These are phyloP conservation scores for Myotis planiceps DNA, from an alignment of 2,797 vertebrate species.

Conservation along the genomic window DNA sequence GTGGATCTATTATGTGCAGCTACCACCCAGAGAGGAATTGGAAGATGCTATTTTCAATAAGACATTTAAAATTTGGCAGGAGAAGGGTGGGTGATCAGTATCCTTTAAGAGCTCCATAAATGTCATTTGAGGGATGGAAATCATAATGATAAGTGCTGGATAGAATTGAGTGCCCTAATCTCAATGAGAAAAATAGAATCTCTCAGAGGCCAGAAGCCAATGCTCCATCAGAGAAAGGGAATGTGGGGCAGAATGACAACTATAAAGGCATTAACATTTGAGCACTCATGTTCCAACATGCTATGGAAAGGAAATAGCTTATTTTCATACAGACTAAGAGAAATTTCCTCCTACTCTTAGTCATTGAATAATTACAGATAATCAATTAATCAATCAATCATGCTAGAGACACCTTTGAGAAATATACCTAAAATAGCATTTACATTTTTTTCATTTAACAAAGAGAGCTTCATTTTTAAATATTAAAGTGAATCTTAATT, in stretches of 20 bases:
- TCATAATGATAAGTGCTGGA: not conserved
- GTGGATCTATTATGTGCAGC: not conserved
- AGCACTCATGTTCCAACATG: not conserved
- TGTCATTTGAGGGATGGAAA: not conserved
- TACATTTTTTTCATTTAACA: not conserved
- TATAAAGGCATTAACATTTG: not conserved
- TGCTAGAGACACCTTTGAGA: not conserved
- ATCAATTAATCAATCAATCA: not conserved
- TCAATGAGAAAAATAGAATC: not conserved
- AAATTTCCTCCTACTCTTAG: not conserved
- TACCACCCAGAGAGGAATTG: not conserved
- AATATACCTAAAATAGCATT: not conserved
- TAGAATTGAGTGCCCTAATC: not conserved
- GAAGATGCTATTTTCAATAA: not conserved
- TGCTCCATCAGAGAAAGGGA: not conserved
- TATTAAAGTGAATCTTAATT: not conserved
- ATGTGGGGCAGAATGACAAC: not conserved
- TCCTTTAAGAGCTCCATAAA: not conserved
- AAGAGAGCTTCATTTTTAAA: not conserved
- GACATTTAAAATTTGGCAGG: not conserved
- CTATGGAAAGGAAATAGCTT: not conserved
- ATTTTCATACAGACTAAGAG: not conserved
- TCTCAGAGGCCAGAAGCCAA: not conserved
- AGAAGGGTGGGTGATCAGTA: not conserved
- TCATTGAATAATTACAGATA: not conserved